Conservation (phyloP, 2,113 vertebrate genomes). For the Polypterus bichir region DNA sequence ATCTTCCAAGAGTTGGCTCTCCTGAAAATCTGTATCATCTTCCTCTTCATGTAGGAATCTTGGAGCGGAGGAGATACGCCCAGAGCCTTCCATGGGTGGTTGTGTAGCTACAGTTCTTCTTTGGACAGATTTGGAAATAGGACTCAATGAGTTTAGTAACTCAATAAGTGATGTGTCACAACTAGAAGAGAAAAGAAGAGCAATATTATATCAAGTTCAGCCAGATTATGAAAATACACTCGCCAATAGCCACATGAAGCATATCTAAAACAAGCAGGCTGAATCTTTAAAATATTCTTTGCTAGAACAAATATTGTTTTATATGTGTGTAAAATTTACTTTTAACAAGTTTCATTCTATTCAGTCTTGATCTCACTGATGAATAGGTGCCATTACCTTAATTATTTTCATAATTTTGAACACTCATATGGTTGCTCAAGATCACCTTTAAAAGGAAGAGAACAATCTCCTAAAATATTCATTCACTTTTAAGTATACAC, state of each 20-base stretch:
- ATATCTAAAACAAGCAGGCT: background rate
- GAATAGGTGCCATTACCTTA: no score
- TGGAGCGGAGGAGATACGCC: slow-evolving; percentile 19
- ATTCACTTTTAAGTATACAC: no score
- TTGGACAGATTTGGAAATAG: slow-evolving; percentile 22
- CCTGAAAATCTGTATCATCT: slow-evolving; percentile 52
- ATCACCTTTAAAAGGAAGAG: no score
- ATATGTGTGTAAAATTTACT: no score
- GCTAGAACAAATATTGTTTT: no score
- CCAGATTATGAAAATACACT: no score
- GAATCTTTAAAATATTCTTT: no score
- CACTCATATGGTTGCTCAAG: no score
- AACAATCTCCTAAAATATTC: no score
- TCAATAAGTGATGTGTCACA: slow-evolving; percentile 61
- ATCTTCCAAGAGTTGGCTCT: slow-evolving; percentile 78
- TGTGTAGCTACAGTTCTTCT: slow-evolving; percentile 12
- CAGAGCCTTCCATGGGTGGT: background rate
- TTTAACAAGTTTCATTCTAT: no score
- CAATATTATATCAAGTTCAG: background rate
- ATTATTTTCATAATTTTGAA: no score
- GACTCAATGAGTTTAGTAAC: slow-evolving; percentile 64
- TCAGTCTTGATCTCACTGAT: no score
- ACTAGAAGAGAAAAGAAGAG: slow-evolving; percentile 40
- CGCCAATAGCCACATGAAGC: background rate
- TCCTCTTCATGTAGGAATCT: slow-evolving; percentile 23